These are phyloP conservation scores for Apotomis turbidana DNA, from an alignment of 2,888 invertebrate genomes.

Conservation along the genomic window DNA sequence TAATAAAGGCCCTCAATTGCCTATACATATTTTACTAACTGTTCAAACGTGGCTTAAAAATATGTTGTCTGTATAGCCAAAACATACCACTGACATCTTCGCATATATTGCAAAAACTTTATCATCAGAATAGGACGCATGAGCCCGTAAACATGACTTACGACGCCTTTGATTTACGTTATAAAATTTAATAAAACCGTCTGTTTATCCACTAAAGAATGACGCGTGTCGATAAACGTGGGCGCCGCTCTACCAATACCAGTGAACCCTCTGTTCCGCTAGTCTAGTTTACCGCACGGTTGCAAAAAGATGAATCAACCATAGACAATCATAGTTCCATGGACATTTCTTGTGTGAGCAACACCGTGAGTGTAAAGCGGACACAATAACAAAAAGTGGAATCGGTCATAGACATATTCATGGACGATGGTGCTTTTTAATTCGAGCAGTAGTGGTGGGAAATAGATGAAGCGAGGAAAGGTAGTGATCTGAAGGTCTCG, in stretches of 20 bases:
- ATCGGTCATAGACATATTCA: no score
- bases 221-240: conserved; percentile 70
- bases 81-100: background rate
- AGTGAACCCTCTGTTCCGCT: conserved; percentile 53
- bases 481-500: conserved; percentile 47
- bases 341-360: background rate
- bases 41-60: background rate
- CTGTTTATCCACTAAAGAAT: conserved; percentile 60
- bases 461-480: conserved; percentile 32
- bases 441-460: conserved; percentile 33
- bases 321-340: background rate
- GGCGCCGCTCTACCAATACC: conserved; percentile 55
- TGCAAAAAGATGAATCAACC: conserved; percentile 6
- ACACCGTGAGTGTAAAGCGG: no score
- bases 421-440: no score
- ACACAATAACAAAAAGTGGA: no score
- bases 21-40: background rate
- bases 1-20: no score
- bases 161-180: conserved; percentile 29
- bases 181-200: conserved; percentile 53
- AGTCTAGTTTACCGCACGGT: conserved; percentile 49
- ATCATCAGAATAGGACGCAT: conserved; percentile 24
- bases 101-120: conserved; percentile 11
- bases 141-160: conserved; percentile 31
- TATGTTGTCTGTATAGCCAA: background rate